These are phyloP conservation scores for Drosophila cognata DNA, from an alignment of 2,888 invertebrate species.

Conservation along the genomic window DNA sequence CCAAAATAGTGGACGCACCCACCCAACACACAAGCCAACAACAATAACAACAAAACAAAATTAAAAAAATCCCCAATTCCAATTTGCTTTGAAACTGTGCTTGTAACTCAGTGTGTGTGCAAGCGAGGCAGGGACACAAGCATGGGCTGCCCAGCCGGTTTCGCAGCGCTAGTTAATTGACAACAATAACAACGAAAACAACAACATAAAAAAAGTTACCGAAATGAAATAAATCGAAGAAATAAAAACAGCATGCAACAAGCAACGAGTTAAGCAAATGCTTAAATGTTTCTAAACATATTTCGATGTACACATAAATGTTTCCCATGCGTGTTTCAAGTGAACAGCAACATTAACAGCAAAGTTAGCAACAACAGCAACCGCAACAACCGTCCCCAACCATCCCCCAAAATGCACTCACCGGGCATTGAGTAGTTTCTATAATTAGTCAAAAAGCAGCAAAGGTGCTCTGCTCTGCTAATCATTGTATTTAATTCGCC, in stretches of 20 bases:
- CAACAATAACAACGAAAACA: conserved; percentile 47
- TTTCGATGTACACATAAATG: conserved; percentile 6
- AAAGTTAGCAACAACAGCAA: conserved; percentile 13
- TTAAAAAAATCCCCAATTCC: conserved; percentile 50
- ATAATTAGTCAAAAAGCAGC: conserved; percentile 40
- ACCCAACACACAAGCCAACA: conserved; percentile 55
- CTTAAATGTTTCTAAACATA: conserved; percentile 28
- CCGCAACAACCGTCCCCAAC: conserved; percentile 20
- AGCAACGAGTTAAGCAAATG: conserved; percentile 43
- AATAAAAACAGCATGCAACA: conserved; percentile 48
- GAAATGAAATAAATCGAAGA: conserved; percentile 22
- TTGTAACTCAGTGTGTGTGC: conserved; percentile 22
- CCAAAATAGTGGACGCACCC: conserved; percentile 72
- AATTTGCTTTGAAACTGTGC: conserved; percentile 42
- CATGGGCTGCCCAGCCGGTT: conserved; percentile 71
- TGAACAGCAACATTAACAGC: conserved; percentile 29
- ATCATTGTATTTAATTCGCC: conserved; percentile 1
- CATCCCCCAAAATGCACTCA: conserved; percentile 34
- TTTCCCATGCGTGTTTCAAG: conserved; percentile 33
- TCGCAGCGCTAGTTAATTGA: conserved; percentile 71
- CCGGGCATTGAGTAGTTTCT: conserved; percentile 43
- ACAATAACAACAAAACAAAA: background rate
- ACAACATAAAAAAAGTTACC: conserved; percentile 27
- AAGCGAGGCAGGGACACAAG: conserved; percentile 49
- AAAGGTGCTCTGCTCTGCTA: background rate